Evolutionary conservation across 2,888 invertebrate genomes (phyloP), one percentile per base, ranked within the genome.

Genomic region (Cephus runcator): DNA sequence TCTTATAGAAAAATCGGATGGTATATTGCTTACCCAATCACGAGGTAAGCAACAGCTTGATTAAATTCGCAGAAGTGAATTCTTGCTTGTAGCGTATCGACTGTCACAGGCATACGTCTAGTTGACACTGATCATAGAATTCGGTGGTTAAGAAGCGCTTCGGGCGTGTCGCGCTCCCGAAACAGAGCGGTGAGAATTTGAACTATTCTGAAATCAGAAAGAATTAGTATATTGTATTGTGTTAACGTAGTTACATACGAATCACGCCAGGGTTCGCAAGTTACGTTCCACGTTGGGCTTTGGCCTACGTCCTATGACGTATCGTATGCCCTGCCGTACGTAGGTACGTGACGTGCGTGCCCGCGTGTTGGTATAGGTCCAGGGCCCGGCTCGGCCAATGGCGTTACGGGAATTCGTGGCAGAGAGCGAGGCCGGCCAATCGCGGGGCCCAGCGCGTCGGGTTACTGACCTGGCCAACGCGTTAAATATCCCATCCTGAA

Each of bases 401-500:
- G 88, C 86, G 86, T 86, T 81, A 82, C 88, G 86, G 86, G 86
- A 90, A 90, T 91, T 91, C 87, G 90, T 90, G 88, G 89, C 89
- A 90, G 87, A 87, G 85, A 84, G 86, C 87, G 84, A 83, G 84
- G 84, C 86, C 88, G 88, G 87, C 89, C 90, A 90, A 90, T 90
- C 87, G 87, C 86, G 85, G 88, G 87, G 87, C 87, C 88, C 86
- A 87, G 84, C 81, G 83, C 85, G 83, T 73, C 87, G 87, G 91
- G 91, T 90, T 88, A 90, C 88, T 89, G 91, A 91, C 91, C 91
- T 90, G 86, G 87, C 88, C 90, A 88, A 88, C 89, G 90, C 91
- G 91, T 90, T 91, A 91, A 91, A 91, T 91, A 90, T 91, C 90
- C 90, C 88, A 89, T 90, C 90, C 90, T 90, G 91, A 91, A 91